A percentile compares a stretch with the other conserved stretches of the same genome.
Evolutionary conservation across 2,113 vertebrate species (phyloP).

Genomic region (Halcyon senegalensis): DNA sequence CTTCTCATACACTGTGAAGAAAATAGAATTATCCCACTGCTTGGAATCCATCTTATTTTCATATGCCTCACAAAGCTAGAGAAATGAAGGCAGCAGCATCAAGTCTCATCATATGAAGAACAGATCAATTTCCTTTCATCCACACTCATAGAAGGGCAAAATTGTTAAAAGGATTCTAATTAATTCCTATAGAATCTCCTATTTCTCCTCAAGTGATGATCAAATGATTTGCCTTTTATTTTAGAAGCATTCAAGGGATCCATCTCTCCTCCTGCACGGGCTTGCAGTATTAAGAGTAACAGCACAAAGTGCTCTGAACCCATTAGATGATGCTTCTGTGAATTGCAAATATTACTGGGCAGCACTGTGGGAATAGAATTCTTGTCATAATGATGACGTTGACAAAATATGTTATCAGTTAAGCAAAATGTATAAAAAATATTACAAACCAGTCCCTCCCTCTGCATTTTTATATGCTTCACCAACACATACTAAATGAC

Average conservation of each 20-base stretch:
- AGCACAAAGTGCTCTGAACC: neutral
- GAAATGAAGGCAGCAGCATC: neutral
- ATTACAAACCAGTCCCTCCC: neutral
- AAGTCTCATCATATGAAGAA: neutral
- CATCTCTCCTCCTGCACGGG: neutral
- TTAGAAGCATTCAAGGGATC: neutral
- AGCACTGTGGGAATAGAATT: neutral
- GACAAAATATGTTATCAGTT: neutral
- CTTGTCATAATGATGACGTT: neutral
- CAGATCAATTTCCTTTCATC: neutral
- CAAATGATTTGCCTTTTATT: neutral
- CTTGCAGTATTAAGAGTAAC: neutral
- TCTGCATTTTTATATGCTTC: neutral
- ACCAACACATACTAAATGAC: neutral
- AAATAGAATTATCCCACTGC: slow-evolving; percentile 46
- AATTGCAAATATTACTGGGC: neutral
- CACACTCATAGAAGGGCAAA: neutral
- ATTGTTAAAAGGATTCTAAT: neutral
- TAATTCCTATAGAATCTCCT: neutral
- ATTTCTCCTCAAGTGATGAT: neutral
- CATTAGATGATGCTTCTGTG: neutral
- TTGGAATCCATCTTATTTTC: slow-evolving; percentile 29
- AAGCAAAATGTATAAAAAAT: neutral
- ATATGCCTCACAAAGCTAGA: slow-evolving; percentile 9
- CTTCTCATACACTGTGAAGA: neutral